Percentiles rank a stretch among this genome's conserved stretches.
Conservation (phyloP, 2,113 vertebrate genomes). For the Numenius arquata region DNA sequence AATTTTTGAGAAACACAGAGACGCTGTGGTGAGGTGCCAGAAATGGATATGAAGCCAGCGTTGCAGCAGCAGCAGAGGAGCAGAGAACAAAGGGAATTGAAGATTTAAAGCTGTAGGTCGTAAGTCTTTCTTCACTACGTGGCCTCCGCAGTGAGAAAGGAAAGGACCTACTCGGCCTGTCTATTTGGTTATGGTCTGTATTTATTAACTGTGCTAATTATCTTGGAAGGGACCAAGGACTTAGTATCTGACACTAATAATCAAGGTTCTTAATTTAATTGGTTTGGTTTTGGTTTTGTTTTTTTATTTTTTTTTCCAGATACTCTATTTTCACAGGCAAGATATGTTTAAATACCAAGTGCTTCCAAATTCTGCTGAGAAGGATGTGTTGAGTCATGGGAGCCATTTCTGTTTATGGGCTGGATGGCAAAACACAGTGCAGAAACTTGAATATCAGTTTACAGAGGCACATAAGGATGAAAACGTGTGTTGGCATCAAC, state of each 20-base stretch:
- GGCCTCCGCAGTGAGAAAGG: neutral
- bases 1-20: neutral
- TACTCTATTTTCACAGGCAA: neutral
- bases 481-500: neutral
- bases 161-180: neutral
- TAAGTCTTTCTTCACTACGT: neutral
- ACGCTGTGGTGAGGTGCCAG: neutral
- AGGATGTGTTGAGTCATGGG: neutral
- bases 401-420: neutral
- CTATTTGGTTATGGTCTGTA: neutral
- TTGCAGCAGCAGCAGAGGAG: neutral
- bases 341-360: neutral
- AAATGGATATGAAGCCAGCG: neutral
- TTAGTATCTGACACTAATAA: neutral
- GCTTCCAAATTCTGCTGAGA: neutral
- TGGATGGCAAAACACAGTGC: neutral
- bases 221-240: neutral
- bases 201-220: neutral
- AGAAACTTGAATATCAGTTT: neutral
- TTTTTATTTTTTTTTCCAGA: neutral
- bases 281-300: too few relatives aligned
- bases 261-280: neutral
- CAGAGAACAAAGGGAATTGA: neutral
- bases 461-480: neutral
- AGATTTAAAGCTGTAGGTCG: neutral